Conservation (phyloP, 2,113 vertebrate species). For the Chloropsis hardwickii region DNA sequence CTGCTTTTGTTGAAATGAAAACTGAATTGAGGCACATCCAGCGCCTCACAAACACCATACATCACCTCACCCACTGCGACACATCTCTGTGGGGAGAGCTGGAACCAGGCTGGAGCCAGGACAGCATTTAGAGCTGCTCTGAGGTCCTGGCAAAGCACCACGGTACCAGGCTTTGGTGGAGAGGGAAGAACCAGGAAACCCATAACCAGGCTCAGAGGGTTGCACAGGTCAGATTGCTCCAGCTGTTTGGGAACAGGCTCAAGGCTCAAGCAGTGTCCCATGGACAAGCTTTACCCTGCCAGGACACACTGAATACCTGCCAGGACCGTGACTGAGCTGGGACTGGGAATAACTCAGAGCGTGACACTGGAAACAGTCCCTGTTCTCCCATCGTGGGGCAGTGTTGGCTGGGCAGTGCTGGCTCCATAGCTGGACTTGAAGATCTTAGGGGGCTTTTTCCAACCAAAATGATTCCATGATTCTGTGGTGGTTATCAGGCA, state of each 20-base stretch:
- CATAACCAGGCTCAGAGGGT: neutral
- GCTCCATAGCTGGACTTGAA: fast-evolving
- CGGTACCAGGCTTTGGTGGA: fast-evolving
- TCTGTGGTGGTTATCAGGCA: neutral
- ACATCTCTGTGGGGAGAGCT: neutral
- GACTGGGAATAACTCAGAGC: neutral
- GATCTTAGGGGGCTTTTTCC: neutral
- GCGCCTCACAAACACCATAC: neutral
- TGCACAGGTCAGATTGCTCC: neutral
- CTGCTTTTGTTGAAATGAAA: neutral
- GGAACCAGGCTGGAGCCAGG: neutral
- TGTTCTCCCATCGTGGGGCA: neutral
- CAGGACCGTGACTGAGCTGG: neutral
- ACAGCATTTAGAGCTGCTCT: neutral
- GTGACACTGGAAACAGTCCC: neutral
- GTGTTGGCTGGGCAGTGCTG: neutral
- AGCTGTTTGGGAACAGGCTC: neutral
- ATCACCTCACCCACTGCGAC: neutral
- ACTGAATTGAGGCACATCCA: neutral
- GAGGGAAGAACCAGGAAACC: neutral
- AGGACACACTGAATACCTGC: neutral
- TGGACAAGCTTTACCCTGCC: neutral
- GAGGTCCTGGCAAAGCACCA: neutral
- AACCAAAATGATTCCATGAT: neutral
- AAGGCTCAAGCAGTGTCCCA: neutral